phyloP scores from a whole-genome alignment of 2,888 invertebrate genomes.

The Sarcophaga variegata region DNA sequence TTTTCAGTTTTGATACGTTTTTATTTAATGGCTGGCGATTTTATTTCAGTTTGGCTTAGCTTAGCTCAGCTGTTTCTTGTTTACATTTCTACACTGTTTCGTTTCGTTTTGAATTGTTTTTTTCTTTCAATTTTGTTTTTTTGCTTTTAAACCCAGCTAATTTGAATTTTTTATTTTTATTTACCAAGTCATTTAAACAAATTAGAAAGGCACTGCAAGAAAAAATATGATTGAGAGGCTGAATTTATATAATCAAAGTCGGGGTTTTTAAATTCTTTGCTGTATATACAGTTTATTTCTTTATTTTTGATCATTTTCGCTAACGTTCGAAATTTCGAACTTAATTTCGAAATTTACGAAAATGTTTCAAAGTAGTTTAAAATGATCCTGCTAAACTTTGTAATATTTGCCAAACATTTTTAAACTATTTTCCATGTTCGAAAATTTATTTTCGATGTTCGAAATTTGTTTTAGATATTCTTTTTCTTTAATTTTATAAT shows the following conservation, averaged over 20 bases:
- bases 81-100: conserved; percentile 25
- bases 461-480: background rate
- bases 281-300: no score
- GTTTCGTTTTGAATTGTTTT: no score
- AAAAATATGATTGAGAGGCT: background rate
- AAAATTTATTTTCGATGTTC: no score
- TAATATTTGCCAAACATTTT: no score
- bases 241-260: no score
- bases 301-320: background rate
- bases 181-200: conserved; percentile 30
- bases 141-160: background rate
- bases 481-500: no score
- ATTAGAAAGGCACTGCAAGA: conserved; percentile 23
- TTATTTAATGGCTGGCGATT: background rate
- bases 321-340: background rate
- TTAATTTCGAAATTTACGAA: no score
- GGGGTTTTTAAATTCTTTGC: no score
- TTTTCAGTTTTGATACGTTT: background rate
- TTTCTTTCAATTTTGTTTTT: background rate
- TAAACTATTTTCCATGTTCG: no score
- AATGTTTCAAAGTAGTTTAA: no score
- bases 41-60: conserved; percentile 25
- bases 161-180: conserved; percentile 40
- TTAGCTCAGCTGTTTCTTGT: conserved; percentile 67
- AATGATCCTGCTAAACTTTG: no score